Base-by-base conservation (phyloP, 1,140 invertebrate genomes). In the Hycleus cichorii region DNA sequence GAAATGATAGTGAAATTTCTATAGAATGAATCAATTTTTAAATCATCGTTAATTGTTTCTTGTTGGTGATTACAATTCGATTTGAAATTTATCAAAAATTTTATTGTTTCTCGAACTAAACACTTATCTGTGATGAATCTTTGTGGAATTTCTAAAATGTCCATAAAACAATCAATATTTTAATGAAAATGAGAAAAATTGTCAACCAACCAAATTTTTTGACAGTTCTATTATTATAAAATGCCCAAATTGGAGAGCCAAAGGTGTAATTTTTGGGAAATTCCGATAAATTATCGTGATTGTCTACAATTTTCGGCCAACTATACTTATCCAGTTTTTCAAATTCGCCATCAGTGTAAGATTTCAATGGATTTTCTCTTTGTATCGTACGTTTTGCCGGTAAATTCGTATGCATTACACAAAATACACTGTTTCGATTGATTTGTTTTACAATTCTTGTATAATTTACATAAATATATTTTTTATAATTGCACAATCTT, bases 371-470 rank as follows among this genome's bases (percentile, higher is more conserved):
- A 54, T 69, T 40, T 57, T 68, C 60, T 49, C 58, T 57, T 59
- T 72, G 71, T 8, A 66, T n/a, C 5, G 54, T 56, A 49, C 69
- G 67, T 45, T 59, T 62, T 42, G 74, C 69, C 7, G 79, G 79
- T 53, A 81, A 70, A 70, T 85, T 84, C 43, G 76, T 79, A 58
- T 75, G 79, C 2, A 75, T 73, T 62, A 85, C 74, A 69, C 83
- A 86, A 74, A 85, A 80, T 47, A 85, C 67, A 49, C 75, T 74
- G 53, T 76, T 74, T 48, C 76, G 64, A 42, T 72, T 61, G 5
- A 70, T 65, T 47, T 73, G 59, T 47, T 72, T 67, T 46, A 71
- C 60, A 47, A 69, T 70, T 47, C 70, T 67, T n/a, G 76, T 75
- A 58, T 79, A 77, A 63, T 76, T 76, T 42, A 68, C 71, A 60